Evolutionary conservation across 2,888 invertebrate genomes (phyloP), one percentile per base, ranked within the genome.

Genomic region (Habroteleia sp.): DNA sequence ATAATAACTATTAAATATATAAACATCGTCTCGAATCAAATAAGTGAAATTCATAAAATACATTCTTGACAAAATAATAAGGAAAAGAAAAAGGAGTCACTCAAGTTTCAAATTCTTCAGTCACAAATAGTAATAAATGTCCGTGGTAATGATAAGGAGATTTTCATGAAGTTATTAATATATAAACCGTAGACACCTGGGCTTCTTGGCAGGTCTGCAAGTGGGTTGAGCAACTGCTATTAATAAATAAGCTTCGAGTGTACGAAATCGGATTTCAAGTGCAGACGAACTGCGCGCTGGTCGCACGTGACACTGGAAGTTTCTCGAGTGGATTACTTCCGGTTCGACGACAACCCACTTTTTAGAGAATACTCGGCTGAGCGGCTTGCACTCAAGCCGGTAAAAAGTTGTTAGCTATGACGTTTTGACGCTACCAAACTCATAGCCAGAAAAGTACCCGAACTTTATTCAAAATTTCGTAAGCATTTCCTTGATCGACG

Each of bases 321-420:
- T 76, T 76, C 71, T 73, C 76, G 69, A 76, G 79, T 66, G 69
- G 66, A 79, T 79, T 79, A 77, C 71, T 76, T 79, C 71, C 79
- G 75, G 73, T 74, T 76, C 73, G 77, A 41, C 62, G 71, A 65
- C 56, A 72, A 60, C 72, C 77, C 52, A 77, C 69, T 76, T 79
- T 79, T 75, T 69, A 46, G 46, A 58, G 66, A 58, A 74, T 60
- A 60, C 72, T 65, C 62, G 68, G 8, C 62, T 48, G 54, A 54
- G 46, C 42, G 56, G 39, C 62, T 33, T 27, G 29, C 58, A 48
- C 11, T 33, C 16, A 23, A 31, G 23, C 25, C 42, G 29, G 42
- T 16, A 72, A 73, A 62, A 74, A 56, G 66, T 68, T 74, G 54
- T 68, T 52, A 65, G 48, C 35, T 23, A 33, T 65, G 50, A 68